Conservation (phyloP, 2,888 invertebrate genomes). For the Limnephilus auricula region DNA sequence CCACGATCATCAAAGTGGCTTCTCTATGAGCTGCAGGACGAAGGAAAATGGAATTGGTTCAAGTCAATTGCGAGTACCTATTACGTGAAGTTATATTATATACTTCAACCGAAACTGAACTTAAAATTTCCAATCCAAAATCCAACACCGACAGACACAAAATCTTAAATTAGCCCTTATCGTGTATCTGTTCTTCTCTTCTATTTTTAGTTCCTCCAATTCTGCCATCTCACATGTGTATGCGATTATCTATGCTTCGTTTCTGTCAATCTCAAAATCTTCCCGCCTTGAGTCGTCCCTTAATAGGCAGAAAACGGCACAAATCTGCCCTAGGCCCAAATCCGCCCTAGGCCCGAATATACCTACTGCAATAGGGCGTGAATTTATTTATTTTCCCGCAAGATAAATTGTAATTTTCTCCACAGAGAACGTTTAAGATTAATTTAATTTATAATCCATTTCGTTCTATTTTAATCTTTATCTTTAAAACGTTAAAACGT, state of each 20-base stretch:
- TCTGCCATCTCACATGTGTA: not conserved
- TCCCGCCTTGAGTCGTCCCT: not conserved
- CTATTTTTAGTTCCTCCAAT: not conserved
- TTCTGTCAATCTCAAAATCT: not conserved
- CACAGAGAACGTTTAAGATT: not conserved
- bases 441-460: slow-evolving; percentile 25
- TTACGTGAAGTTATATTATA: not conserved
- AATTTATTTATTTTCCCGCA: slow-evolving; percentile 16
- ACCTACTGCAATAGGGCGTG: not conserved
- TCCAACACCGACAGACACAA: too few species aligned
- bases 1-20: not conserved
- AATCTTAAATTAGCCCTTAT: not conserved
- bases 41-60: not conserved
- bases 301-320: not conserved
- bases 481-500: too few species aligned
- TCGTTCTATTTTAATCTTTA: slow-evolving; percentile 15
- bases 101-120: not conserved
- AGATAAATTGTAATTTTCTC: slow-evolving; percentile 14
- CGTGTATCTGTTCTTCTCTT: not conserved
- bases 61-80: not conserved
- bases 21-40: not conserved
- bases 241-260: not conserved
- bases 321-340: not conserved
- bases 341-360: not conserved
- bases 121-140: not conserved